Base-by-base conservation (phyloP, 1,140 invertebrate genomes). In the Helicoverpa zea region DNA sequence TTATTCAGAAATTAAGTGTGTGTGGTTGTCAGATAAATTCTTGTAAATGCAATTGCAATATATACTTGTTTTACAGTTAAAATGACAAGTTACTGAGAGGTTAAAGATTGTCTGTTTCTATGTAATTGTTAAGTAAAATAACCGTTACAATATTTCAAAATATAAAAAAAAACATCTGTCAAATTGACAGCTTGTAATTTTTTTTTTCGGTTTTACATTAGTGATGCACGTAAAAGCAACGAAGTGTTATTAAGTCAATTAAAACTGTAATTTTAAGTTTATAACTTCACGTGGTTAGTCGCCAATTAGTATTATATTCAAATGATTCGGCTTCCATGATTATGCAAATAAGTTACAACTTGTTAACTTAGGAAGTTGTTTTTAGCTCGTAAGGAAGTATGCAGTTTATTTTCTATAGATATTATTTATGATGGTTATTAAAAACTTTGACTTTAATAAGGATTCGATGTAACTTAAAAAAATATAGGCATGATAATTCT, bases 261-360 rank as follows among this genome's bases (percentile, higher is more conserved):
- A 11, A 10, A 56, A 56, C 16, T 1, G 23, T 23, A 43, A 43
- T 18, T 12, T 58, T 14, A 30, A 59, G 0, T 13, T 13, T 14
- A 61, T 61, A 61, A 29, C 58, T 61, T 29, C 29, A 11, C 30
- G 29, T 5, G 1, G 23, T 61, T 23, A 11, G 29, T 29, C 12
- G 14, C 4, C 58, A 61, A 30, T 61, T 61, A 59, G 23, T 61
- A 29, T 61, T 61, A 61, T 30, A 61, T 61, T 61, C 58, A 30
- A 61, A 61, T 30, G 2, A 13, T 59, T 23, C 12, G 12, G 58
- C 58, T 61, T 61, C 58, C 23, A 61, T 61, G 16, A 3, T 61
- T 14, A 30, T 61, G 23, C 13, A 29, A 61, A 61, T 30, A 61
- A 29, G 23, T 61, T 61, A 10, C 0, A 5, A 29, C 12, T 61